Evolutionary conservation across 2,888 invertebrate genomes (phyloP).

Genomic region (Xestia c-nigrum): DNA sequence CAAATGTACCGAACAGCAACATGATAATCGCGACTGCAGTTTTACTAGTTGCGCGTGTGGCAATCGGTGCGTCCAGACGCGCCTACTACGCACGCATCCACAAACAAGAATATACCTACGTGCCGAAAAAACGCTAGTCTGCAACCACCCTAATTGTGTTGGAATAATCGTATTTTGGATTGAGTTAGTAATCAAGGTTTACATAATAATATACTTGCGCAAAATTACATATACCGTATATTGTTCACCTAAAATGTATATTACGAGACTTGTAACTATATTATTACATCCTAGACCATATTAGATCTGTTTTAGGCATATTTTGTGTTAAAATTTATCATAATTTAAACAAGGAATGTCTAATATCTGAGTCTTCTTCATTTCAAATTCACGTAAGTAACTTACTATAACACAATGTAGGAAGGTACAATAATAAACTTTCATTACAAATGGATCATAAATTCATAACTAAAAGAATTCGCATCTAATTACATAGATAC

Average conservation of each 20-base stretch:
- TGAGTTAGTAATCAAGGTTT: conserved; percentile 4
- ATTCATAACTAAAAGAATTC: conserved; percentile 19
- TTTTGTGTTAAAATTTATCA: not conserved
- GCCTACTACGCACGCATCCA: not conserved
- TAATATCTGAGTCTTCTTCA: conserved; percentile 5
- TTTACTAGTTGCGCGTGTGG: not conserved
- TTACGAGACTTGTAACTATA: not conserved
- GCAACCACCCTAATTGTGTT: not conserved
- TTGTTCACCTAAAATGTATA: not conserved
- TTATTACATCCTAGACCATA: not conserved
- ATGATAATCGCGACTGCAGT: not conserved
- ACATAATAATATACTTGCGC: not conserved
- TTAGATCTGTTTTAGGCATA: not conserved
- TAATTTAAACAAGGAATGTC: not conserved
- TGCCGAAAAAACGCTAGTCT: not conserved
- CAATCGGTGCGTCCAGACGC: not conserved
- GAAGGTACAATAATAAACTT: not conserved
- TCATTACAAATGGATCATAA: conserved; percentile 13
- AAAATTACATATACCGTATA: not conserved
- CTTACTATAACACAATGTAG: not conserved
- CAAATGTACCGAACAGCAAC: too few species aligned
- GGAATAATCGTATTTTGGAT: not conserved
- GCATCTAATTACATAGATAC: conserved; percentile 19
- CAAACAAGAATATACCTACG: not conserved
- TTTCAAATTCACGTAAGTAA: not conserved